These are phyloP conservation scores for Brachionus sp. DNA, from an alignment of 1,140 invertebrate genomes.

Conservation along the genomic window DNA sequence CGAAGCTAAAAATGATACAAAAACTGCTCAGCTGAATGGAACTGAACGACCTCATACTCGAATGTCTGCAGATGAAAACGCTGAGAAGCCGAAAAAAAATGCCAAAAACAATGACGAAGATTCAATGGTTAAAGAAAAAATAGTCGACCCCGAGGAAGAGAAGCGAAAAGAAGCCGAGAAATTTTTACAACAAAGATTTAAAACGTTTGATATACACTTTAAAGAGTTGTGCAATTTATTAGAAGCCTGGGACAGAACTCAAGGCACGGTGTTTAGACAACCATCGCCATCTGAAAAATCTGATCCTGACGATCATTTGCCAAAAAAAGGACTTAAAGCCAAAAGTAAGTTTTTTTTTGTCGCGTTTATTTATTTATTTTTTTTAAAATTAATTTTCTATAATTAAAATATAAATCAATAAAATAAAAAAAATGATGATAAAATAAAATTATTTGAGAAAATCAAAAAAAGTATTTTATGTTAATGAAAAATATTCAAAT, in stretches of 20 bases:
- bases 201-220: slow-evolving; percentile 54
- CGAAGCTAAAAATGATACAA: slow-evolving; percentile 46
- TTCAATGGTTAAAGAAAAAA: slow-evolving; percentile 48
- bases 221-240: slow-evolving; percentile 56
- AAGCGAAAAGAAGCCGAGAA: slow-evolving; percentile 36
- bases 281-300: slow-evolving; percentile 36
- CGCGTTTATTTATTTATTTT: too few species aligned
- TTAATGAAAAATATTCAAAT: too few species aligned
- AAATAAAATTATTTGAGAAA: too few species aligned
- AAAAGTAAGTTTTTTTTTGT: slow-evolving; percentile 39
- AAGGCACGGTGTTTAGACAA: slow-evolving; percentile 43
- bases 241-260: slow-evolving; percentile 57
- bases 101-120: slow-evolving; percentile 39
- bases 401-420: not conserved
- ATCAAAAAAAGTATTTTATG: too few species aligned
- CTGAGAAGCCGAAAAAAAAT: slow-evolving; percentile 17
- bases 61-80: not conserved
- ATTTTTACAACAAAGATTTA: slow-evolving; percentile 51
- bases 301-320: slow-evolving; percentile 32
- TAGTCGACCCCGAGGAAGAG: slow-evolving; percentile 51
- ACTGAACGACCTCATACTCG: slow-evolving; percentile 47
- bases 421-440: too few species aligned
- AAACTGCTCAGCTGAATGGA: slow-evolving; percentile 47
- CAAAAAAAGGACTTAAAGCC: slow-evolving; percentile 51
- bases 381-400: not conserved